Percentiles rank a stretch among this genome's conserved stretches.
Conservation (phyloP, 2,797 vertebrate genomes). For the Staurois parvus region DNA sequence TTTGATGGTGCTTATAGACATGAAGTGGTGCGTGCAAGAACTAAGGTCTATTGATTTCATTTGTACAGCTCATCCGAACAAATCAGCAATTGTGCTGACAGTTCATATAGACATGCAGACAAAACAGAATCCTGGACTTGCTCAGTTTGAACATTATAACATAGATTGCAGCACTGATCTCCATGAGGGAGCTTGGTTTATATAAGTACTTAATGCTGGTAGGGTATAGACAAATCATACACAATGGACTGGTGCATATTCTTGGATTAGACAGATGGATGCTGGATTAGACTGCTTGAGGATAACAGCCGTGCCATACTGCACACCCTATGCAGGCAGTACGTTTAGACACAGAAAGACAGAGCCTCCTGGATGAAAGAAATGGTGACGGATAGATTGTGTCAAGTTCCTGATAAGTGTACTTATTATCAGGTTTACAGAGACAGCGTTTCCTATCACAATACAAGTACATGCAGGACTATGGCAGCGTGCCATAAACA, state of each 20-base stretch:
- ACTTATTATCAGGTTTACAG: constrained; percentile 5
- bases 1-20: constrained; percentile 3
- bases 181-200: background rate
- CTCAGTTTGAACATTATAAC: background rate
- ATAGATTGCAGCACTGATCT: background rate
- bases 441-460: background rate
- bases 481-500: background rate
- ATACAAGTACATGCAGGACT: background rate
- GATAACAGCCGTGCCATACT: background rate
- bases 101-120: background rate
- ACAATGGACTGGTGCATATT: background rate
- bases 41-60: constrained; percentile 32
- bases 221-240: background rate
- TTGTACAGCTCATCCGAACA: background rate
- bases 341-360: background rate
- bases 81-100: constrained; percentile 6
- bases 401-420: constrained; percentile 21
- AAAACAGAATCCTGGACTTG: background rate
- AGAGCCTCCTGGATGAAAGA: background rate
- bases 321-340: background rate
- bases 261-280: constrained; percentile 59
- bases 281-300: constrained; percentile 47
- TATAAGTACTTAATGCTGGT: background rate
- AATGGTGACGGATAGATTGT: constrained; percentile 34
- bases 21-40: constrained; percentile 8